phyloP scores from a whole-genome alignment of 2,113 vertebrate species.

The Hyla sarda region DNA sequence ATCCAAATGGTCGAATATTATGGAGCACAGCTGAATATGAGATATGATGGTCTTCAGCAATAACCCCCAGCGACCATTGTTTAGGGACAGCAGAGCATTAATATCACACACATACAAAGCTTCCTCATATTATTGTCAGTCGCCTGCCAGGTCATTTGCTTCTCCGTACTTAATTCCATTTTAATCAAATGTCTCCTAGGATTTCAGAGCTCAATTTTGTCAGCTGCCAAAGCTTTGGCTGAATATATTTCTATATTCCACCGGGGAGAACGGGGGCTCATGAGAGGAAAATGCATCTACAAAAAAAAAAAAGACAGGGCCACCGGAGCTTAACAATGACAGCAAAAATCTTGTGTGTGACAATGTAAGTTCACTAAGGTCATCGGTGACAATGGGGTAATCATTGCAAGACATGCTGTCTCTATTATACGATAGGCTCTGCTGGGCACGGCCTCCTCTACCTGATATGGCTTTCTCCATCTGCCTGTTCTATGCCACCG shows the following conservation, averaged over 20 bases:
- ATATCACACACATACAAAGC: not conserved
- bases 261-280: conserved; percentile 6
- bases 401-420: not conserved
- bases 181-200: not conserved
- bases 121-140: not conserved
- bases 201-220: not conserved
- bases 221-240: not conserved
- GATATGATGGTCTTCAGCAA: not conserved
- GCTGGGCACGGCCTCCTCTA: not conserved
- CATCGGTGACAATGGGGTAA: not conserved
- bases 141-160: not conserved
- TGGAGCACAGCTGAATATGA: not conserved
- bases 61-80: not conserved
- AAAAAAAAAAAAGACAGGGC: not conserved
- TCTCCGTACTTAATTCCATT: conserved; percentile 1
- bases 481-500: not conserved
- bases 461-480: not conserved
- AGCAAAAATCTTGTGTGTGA: not conserved
- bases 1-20: not conserved
- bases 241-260: conserved; percentile 4
- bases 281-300: not conserved
- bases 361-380: not conserved
- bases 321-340: conserved; percentile 14
- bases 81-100: not conserved
- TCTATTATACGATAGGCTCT: not conserved